Evolutionary conservation across 2,113 vertebrate genomes (phyloP).

Genomic region (Tragulus kanchil): DNA sequence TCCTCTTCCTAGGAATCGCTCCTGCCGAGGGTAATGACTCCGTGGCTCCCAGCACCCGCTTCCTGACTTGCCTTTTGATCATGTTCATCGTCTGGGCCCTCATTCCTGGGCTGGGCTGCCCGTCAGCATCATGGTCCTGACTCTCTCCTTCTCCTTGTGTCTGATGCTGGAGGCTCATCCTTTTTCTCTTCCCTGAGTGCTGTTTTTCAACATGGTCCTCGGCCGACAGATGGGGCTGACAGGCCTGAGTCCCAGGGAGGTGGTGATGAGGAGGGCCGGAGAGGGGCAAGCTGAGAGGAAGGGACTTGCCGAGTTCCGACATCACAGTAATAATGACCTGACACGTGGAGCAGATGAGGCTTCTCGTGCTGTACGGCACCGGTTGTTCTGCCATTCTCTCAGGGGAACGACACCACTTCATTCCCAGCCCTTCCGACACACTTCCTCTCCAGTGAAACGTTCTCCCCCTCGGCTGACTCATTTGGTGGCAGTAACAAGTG

Average conservation of each 20-base stretch:
- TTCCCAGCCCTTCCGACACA: neutral
- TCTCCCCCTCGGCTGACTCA: neutral
- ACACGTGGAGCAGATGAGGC: neutral
- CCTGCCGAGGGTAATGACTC: fast-evolving
- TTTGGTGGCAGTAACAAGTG: conserved; percentile 1
- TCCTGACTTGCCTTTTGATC: neutral
- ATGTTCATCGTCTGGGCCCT: neutral
- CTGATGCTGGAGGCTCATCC: neutral
- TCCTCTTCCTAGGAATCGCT: neutral
- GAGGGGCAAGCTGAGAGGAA: neutral
- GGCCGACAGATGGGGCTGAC: neutral
- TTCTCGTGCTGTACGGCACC: neutral
- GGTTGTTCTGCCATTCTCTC: neutral
- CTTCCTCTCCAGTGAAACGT: neutral
- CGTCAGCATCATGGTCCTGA: neutral
- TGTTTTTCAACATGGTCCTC: neutral
- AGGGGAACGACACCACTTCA: neutral
- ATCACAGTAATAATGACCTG: neutral
- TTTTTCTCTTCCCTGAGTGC: neutral
- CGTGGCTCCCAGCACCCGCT: neutral
- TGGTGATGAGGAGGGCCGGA: neutral
- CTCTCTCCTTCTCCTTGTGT: neutral
- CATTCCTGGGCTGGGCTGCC: neutral
- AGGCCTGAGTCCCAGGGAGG: neutral
- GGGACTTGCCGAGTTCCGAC: neutral